These are phyloP conservation scores for Alexandromys fortis DNA, from an alignment of 2,113 vertebrate genomes.

Conservation along the genomic window DNA sequence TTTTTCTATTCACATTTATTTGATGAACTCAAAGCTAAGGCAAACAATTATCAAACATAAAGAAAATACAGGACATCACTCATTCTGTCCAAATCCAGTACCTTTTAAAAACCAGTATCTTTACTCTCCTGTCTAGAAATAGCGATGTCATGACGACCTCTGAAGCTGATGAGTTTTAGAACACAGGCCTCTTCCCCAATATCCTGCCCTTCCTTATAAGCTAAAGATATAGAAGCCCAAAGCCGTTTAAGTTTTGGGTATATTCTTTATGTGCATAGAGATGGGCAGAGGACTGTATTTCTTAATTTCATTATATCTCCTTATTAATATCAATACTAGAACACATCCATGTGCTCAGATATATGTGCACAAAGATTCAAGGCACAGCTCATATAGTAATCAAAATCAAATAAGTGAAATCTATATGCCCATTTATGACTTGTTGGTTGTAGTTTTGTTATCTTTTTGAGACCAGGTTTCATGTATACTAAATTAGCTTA, in stretches of 20 bases:
- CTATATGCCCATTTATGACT: neutral
- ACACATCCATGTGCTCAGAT: neutral
- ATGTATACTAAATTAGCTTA: neutral
- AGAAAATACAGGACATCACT: neutral
- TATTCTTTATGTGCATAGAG: neutral
- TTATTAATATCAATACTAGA: neutral
- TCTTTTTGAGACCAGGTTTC: neutral
- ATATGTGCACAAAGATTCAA: neutral
- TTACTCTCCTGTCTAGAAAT: neutral
- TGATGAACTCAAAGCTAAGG: conserved; percentile 63
- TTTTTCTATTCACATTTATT: conserved; percentile 54
- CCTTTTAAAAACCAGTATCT: conserved; percentile 37
- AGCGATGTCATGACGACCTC: neutral
- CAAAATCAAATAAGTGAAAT: neutral
- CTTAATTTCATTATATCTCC: neutral
- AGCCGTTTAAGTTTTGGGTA: neutral
- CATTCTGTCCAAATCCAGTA: conserved; percentile 42
- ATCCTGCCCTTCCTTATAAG: neutral
- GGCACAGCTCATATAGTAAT: neutral
- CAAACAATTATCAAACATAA: neutral
- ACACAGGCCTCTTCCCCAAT: fast-evolving
- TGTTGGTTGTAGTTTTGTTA: neutral
- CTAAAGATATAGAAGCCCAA: neutral
- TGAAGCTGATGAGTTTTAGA: neutral
- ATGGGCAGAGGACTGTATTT: neutral